Evolutionary conservation across 2,797 vertebrate genomes (phyloP), one percentile per base, ranked within the genome.

Genomic region (Ispidina lecontei): DNA sequence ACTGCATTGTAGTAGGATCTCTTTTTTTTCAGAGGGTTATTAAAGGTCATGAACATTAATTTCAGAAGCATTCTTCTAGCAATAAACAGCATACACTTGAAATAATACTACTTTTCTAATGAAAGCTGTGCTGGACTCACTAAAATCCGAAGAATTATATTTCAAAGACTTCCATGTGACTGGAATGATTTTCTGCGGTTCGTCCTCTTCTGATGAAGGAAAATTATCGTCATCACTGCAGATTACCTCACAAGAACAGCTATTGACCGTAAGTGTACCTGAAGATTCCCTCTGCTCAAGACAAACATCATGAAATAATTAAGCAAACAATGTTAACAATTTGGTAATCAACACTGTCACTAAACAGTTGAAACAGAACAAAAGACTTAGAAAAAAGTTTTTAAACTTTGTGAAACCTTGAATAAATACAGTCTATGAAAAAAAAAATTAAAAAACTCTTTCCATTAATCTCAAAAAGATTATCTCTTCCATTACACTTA

Each of bases 211-310:
- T 78, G 76, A 68, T 28, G 70, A 59, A 86, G 63, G 28, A 52
- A 89, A 77, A 81, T 84, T n/a, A 29, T 35, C 29, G 0, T 89
- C 55, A 39, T 92, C 63, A 20, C 37, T 73, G 62, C 69, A 86
- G 78, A 28, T 81, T 72, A 62, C 14, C 12, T 93, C 95, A 95
- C 91, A 96, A 64, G 93, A 94, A 87, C 96, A 96, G 35, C 68
- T 88, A 68, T 17, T 71, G 71, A 86, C 37, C 72, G 72, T 74
- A 79, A 89, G 67, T 8, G 29, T 62, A 71, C 51, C 23, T 26
- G 43, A 88, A 62, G 75, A 85, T 31, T 90, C 67, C 35, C 72
- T 87, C 90, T 89, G 76, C 21, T 95, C 70, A 31, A 95, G 59
- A 90, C 3, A 94, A 87, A 91, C 22, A 87, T 58, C 43, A 60